Evolutionary conservation across 2,888 invertebrate species (phyloP), one percentile per base, ranked within the genome.

Genomic region (Caenorhabditis sp.): DNA sequence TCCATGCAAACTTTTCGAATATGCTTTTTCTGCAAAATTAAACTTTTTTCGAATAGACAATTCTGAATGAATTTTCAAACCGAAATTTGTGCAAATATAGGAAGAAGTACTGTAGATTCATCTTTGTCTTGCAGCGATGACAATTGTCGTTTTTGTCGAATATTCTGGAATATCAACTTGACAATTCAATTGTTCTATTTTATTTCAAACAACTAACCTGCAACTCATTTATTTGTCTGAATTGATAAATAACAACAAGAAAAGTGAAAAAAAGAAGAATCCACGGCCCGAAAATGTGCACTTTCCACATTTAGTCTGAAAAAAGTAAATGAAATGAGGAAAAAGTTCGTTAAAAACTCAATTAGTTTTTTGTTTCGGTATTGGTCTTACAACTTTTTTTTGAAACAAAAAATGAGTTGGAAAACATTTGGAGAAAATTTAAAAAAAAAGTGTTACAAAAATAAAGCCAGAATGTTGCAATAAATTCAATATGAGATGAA

Each of bases 1-100:
- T 72, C 72, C 67, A 72, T 64, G 37, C 72, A 72, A 8, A 72
- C 72, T 59, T 68, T 72, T 26, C 72, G 67, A 23, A 72, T 72
- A 59, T 72, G 68, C 19, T 68, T 67, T 49, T 68, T 72, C 72
- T 72, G 68, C 19, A 68, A 53, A 26, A 24, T n/a, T 2, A 43
- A 26, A 23, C 26, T 23, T 21, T 24, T 49, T 43, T n/a, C n/a
- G n/a, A n/a, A n/a, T 21, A 19, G 17, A 17, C 17, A 54, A 54
- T 6, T 19, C 5, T 5, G 17, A 54, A 54, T 21, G 21, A 5
- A 12, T 54, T 24, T 27, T n/a, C n/a, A 55, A 8, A 72, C 72
- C 26, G 72, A 72, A n/a, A 72, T 68, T 36, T 65, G 72, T 1
- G 72, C 72, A 31, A 68, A 72, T 17, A 72, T 72, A 0, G 72